These are phyloP conservation scores for Tetragonisca angustula DNA, from an alignment of 2,888 invertebrate species.

Conservation along the genomic window DNA sequence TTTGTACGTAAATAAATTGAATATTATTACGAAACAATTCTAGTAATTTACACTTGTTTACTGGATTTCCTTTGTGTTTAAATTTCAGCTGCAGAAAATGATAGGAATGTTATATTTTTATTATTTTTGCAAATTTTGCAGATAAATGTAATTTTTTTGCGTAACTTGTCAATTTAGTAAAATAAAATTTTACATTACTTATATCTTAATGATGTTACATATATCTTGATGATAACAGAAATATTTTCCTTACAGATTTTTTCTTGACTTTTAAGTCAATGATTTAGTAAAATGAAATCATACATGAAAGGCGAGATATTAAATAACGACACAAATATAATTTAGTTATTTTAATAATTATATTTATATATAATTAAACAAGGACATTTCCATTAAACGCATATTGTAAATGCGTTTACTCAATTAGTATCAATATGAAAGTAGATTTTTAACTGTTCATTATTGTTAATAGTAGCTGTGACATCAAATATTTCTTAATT, in stretches of 20 bases:
- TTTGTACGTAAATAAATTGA: neutral
- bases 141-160: neutral
- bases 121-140: neutral
- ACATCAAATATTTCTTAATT: slow-evolving; percentile 52
- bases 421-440: slow-evolving; percentile 74
- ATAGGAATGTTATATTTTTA: neutral
- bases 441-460: slow-evolving; percentile 68
- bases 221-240: too few relatives aligned
- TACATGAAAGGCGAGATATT: neutral
- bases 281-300: neutral
- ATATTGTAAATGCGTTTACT: slow-evolving; percentile 59
- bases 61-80: neutral
- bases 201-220: neutral
- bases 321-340: neutral
- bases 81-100: neutral
- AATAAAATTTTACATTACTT: neutral
- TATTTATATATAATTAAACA: slow-evolving; percentile 71
- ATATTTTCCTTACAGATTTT: neutral
- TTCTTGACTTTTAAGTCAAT: neutral
- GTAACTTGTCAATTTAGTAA: neutral
- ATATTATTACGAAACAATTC: neutral
- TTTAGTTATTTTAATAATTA: slow-evolving; percentile 66
- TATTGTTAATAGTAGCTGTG: slow-evolving; percentile 57
- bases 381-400: slow-evolving; percentile 62
- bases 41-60: neutral